phyloP scores from a whole-genome alignment of 2,888 invertebrate species.

The Catocala fraxini region DNA sequence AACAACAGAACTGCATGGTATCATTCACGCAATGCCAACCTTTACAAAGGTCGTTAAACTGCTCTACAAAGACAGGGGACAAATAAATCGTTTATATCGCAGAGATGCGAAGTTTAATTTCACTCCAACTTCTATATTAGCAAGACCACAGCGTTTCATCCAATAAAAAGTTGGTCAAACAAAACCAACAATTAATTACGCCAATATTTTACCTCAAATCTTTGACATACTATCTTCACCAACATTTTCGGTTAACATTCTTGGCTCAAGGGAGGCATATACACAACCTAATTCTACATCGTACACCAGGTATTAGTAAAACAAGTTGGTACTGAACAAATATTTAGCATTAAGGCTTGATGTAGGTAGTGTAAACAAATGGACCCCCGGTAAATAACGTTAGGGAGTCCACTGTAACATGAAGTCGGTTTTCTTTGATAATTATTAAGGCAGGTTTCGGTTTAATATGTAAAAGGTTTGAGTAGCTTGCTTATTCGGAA shows the following conservation, averaged over 20 bases:
- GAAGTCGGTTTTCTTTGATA: conserved; percentile 13
- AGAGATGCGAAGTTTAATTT: too few relatives aligned
- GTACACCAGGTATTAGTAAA: conserved; percentile 39
- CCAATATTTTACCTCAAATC: conserved; percentile 3
- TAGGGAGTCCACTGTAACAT: conserved; percentile 3
- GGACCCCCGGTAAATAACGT: conserved; percentile 19
- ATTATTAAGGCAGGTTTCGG: not conserved
- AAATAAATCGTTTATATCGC: too few relatives aligned
- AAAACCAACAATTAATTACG: not conserved
- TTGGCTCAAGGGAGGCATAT: conserved; percentile 6
- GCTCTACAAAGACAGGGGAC: too few relatives aligned
- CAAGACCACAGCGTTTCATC: too few relatives aligned
- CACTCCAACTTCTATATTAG: too few relatives aligned
- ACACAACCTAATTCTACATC: conserved; percentile 30
- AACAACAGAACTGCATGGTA: too few relatives aligned
- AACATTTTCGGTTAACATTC: conserved; percentile 12
- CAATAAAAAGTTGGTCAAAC: too few relatives aligned
- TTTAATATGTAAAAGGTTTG: not conserved
- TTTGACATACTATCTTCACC: conserved; percentile 8
- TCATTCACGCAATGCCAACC: too few relatives aligned
- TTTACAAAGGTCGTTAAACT: too few relatives aligned
- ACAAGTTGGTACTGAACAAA: conserved; percentile 39
- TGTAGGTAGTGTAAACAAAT: conserved; percentile 24
- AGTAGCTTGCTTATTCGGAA: too few relatives aligned
- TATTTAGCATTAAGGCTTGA: conserved; percentile 37